phyloP scores from a whole-genome alignment of 2,888 invertebrate species.

The Portevinia maculata region DNA sequence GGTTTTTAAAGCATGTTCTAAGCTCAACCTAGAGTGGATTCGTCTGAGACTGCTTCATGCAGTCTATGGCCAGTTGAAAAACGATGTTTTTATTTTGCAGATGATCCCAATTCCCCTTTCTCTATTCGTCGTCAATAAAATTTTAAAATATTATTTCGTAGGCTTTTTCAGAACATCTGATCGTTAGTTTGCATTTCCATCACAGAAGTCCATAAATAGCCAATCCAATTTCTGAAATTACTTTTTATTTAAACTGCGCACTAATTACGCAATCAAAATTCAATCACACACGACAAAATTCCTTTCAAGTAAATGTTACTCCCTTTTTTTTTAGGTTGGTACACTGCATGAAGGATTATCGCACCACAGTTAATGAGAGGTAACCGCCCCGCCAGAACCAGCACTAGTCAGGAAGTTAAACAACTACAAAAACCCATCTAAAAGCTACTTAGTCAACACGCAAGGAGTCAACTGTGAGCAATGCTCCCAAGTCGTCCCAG shows the following conservation, averaged over 20 bases:
- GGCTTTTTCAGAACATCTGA: too few relatives aligned
- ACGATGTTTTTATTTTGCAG: too few relatives aligned
- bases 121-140: too few relatives aligned
- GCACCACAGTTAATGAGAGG: conserved; percentile 53
- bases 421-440: conserved; percentile 54
- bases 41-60: too few relatives aligned
- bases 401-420: conserved; percentile 64
- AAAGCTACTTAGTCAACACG: conserved; percentile 71
- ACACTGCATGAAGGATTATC: conserved; percentile 54
- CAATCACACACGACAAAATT: conserved; percentile 67
- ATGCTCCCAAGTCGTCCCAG: conserved; percentile 30
- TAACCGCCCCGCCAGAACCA: conserved; percentile 38
- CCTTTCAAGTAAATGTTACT: conserved; percentile 33
- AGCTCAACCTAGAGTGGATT: too few relatives aligned
- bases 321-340: background rate
- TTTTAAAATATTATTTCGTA: too few relatives aligned
- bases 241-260: background rate
- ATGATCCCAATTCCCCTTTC: too few relatives aligned
- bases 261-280: conserved; percentile 62
- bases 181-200: too few relatives aligned
- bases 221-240: background rate
- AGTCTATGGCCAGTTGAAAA: too few relatives aligned
- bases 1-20: too few relatives aligned
- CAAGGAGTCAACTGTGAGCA: conserved; percentile 55
- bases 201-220: conserved; percentile 28